phyloP scores from a whole-genome alignment of 2,113 vertebrate species.

The Larimichthys crocea region DNA sequence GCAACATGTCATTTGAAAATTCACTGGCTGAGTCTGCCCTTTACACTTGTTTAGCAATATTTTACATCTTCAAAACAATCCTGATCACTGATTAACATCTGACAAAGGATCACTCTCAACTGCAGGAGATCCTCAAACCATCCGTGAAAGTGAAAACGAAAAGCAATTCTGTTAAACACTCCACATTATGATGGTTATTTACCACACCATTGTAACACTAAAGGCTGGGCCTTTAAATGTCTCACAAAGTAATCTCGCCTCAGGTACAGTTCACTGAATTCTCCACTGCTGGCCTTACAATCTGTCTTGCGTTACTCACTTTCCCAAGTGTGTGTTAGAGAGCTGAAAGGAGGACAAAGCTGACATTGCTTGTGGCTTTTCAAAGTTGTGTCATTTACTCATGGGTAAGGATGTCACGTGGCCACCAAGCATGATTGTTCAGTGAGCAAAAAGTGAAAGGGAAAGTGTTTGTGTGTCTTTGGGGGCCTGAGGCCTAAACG shows the following conservation, averaged over 20 bases:
- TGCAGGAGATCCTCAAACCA: slow-evolving; percentile 76
- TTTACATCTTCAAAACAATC: slow-evolving; percentile 73
- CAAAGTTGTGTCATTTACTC: slow-evolving; percentile 68
- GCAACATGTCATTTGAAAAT: slow-evolving; percentile 56
- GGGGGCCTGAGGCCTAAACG: background rate
- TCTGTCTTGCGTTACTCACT: slow-evolving; percentile 71
- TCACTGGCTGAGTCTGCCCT: slow-evolving; percentile 62
- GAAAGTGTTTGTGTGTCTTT: slow-evolving; percentile 3
- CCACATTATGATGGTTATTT: slow-evolving; percentile 76
- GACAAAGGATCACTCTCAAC: slow-evolving; percentile 68
- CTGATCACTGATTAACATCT: slow-evolving; percentile 79
- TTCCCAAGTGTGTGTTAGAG: slow-evolving; percentile 64
- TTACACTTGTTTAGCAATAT: slow-evolving; percentile 76
- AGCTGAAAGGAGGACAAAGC: slow-evolving; percentile 68
- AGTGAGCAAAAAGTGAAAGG: slow-evolving; percentile 38
- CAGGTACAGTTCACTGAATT: slow-evolving; percentile 75
- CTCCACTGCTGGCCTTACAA: slow-evolving; percentile 52
- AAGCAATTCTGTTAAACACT: slow-evolving; percentile 79
- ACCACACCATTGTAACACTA: slow-evolving; percentile 75
- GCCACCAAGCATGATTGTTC: slow-evolving; percentile 31
- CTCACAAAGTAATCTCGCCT: slow-evolving; percentile 80
- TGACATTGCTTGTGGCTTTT: slow-evolving; percentile 67
- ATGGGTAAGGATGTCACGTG: slow-evolving; percentile 53
- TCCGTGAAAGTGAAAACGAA: slow-evolving; percentile 82
- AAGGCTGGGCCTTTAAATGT: slow-evolving; percentile 78